Base-by-base conservation (phyloP, 2,113 vertebrate species). In the Solenodon paradoxus region DNA sequence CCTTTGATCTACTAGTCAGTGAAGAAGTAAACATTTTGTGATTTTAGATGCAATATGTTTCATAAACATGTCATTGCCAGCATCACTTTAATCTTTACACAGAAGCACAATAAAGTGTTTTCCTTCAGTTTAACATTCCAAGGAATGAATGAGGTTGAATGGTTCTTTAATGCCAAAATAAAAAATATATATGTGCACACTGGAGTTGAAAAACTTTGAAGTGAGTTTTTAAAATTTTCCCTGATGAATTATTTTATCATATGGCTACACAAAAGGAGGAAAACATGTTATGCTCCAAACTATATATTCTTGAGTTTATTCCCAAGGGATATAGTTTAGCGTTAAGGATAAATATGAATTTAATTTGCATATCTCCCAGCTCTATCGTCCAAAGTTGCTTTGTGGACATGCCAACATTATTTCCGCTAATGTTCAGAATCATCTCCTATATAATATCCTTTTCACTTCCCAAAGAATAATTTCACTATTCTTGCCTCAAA, bases 1-100 rank as follows among this genome's bases (percentile, higher is more conserved):
- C 17, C 80, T 92, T 88, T 96, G 38, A 71, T 92, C 40, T 26
- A 75, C 9, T 57, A 38, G 63, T 38, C n/a, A 64, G 45, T 83
- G 9, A 66, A 55, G 47, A 72, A 51, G 3, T 84, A 88, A 97
- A 84, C 66, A 55, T 81, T 82, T 89, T 95, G 40, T 68, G 38
- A 89, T 87, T 53, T 64, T 64, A 90, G 26, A 77, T 4, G 1
- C n/a, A 82, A 24, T 57, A 75, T 93, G 95, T 96, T 77, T 59
- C 7, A 77, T 15, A 93, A 3, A 10, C 0, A 45, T 90, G 74
- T 63, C 49, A 91, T 74, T 78, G 47, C 35, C 24, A 92, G 64
- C 2, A 92, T 55, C 16, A 40, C 19, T 80, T 7, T 19, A 28
- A 69, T 81, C 72, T 79, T 82, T 59, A 40, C 17, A 71, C 20